Evolutionary conservation across 2,888 invertebrate genomes (phyloP).

Genomic region (Dicyrtomina minuta): DNA sequence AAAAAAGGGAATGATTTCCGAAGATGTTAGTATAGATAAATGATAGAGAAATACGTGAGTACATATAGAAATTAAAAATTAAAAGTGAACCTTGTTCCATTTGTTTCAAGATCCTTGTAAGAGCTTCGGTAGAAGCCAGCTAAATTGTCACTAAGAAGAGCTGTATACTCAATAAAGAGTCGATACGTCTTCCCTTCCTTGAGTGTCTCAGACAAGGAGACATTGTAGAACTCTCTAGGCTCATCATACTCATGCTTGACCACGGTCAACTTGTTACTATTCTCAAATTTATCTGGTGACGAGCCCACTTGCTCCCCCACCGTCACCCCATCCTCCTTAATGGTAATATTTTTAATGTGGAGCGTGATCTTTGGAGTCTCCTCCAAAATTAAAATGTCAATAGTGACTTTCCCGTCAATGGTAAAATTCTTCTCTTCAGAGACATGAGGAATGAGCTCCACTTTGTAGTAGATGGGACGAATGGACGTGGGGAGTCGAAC

Average conservation of each 20-base stretch:
- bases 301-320: slow-evolving; percentile 54
- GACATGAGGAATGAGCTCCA: slow-evolving; percentile 72
- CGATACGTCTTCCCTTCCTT: slow-evolving; percentile 65
- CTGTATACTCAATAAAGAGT: slow-evolving; percentile 70
- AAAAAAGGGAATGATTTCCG: too few relatives aligned
- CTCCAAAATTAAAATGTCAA: slow-evolving; percentile 63
- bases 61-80: background rate
- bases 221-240: slow-evolving; percentile 67
- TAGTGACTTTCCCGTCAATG: slow-evolving; percentile 66
- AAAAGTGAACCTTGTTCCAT: slow-evolving; percentile 67
- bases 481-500: slow-evolving; percentile 71
- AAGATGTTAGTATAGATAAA: background rate
- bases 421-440: slow-evolving; percentile 72
- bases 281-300: background rate
- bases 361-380: slow-evolving; percentile 70
- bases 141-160: slow-evolving; percentile 71
- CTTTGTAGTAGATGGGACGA: slow-evolving; percentile 68
- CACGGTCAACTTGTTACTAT: slow-evolving; percentile 17
- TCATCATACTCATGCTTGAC: slow-evolving; percentile 46
- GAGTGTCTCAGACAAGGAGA: slow-evolving; percentile 65
- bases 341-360: slow-evolving; percentile 70
- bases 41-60: background rate
- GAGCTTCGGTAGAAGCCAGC: slow-evolving; percentile 82
- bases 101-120: slow-evolving; percentile 65
- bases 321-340: slow-evolving; percentile 64